Conservation (phyloP, 2,888 invertebrate species). For the Scaptomyza cyrtandrae region DNA sequence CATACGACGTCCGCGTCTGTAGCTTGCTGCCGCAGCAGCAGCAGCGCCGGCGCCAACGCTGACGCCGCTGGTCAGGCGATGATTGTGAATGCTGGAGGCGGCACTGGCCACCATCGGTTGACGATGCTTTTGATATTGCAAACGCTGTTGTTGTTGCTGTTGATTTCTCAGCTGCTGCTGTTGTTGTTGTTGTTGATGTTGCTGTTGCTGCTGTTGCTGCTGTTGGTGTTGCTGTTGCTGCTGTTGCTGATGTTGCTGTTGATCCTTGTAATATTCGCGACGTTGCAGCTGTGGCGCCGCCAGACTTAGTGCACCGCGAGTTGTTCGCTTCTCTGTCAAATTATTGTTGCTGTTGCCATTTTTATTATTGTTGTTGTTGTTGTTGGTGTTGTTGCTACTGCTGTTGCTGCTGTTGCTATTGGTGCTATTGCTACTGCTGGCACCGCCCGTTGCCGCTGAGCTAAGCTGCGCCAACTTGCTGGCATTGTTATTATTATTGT, state of each 20-base stretch:
- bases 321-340: conserved; percentile 20
- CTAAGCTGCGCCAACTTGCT: conserved; percentile 83
- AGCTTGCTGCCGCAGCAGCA: conserved; percentile 63
- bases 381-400: conserved; percentile 34
- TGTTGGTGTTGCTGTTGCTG: conserved; percentile 40
- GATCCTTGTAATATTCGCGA: conserved; percentile 77
- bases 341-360: conserved; percentile 46
- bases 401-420: conserved; percentile 37
- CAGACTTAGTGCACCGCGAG: conserved; percentile 55
- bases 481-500: conserved; percentile 70
- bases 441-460: conserved; percentile 82
- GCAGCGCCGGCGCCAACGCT: conserved; percentile 52
- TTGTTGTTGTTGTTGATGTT: conserved; percentile 43
- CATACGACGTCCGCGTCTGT: conserved; percentile 76
- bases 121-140: conserved; percentile 83
- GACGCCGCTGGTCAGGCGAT: conserved; percentile 73
- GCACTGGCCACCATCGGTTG: conserved; percentile 81
- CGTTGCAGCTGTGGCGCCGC: conserved; percentile 82
- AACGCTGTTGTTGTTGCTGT: conserved; percentile 67
- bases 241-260: conserved; percentile 56
- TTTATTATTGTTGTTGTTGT: conserved; percentile 39
- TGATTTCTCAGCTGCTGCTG: conserved; percentile 24
- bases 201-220: conserved; percentile 38
- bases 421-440: conserved; percentile 57
- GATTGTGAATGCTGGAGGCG: conserved; percentile 78